Base-by-base conservation (phyloP, 2,113 vertebrate species). In the Anolis sagrei region DNA sequence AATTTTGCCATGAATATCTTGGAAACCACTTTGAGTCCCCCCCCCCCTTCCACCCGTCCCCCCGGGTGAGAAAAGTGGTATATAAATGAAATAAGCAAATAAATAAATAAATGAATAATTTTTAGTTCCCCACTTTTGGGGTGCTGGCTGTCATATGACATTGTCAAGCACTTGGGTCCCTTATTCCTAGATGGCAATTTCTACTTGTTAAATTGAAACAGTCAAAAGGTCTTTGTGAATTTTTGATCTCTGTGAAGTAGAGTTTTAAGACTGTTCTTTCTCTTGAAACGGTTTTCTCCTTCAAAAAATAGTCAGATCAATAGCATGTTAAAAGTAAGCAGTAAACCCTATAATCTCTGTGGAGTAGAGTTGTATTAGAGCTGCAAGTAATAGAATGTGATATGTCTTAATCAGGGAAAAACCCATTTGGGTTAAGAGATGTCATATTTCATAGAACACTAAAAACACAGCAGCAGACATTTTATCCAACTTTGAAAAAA, bases 401-500 rank as follows among this genome's bases (percentile, higher is more conserved):
- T 82, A 34, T 44, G 44, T 69, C 25, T 89, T 77, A 69, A 79
- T 76, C 70, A 70, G 82, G 13, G 78, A 78, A 86, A 21, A 39
- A 92, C 76, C 77, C 82, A 78, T 4, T 0, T 29, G 75, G 69
- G 51, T 78, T 76, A 87, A 81, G 68, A 87, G 83, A 86, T 76
- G 84, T 89, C 83, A 86, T 83, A 82, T 70, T 83, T 70, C 51
- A 19, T 91, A 84, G 84, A 86, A 79, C 0, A 7, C 73, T 34
- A 84, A 84, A 39, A 83, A 89, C 85, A 48, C 76, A 77, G 76
- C 80, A 82, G 39, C 0, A 11, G n/a, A 72, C 29, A 1, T 62
- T 86, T 88, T 77, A 85, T 86, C 79, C 91, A 93, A 84, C n/a
- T 90, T 90, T 87, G 49, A 89, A 85, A 92, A 49, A 83, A 34